These are phyloP conservation scores for Harpagoxenus sublaevis DNA, from an alignment of 2,888 invertebrate genomes.

Conservation along the genomic window DNA sequence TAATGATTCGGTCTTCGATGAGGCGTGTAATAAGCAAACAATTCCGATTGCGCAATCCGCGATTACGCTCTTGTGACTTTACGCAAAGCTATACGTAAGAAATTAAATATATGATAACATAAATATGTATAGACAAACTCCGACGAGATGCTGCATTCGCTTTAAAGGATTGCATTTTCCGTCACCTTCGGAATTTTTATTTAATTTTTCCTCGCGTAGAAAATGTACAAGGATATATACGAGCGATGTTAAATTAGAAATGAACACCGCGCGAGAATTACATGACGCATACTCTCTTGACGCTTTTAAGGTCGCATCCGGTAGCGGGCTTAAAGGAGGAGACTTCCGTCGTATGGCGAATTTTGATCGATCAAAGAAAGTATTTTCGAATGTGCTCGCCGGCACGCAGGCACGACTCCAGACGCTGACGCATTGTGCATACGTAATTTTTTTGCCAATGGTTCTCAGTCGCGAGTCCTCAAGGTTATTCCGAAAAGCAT, in stretches of 20 bases:
- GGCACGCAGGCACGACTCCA: conserved; percentile 43
- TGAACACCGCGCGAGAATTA: background rate
- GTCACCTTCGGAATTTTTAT: background rate
- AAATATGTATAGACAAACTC: background rate
- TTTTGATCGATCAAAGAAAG: conserved; percentile 62
- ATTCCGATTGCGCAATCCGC: conserved; percentile 22
- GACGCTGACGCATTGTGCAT: conserved; percentile 73
- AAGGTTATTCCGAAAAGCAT: conserved; percentile 2
- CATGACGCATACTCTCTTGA: background rate
- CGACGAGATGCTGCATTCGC: background rate
- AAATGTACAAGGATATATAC: background rate
- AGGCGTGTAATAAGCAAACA: conserved; percentile 18
- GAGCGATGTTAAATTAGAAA: conserved; percentile 11
- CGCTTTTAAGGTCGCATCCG: conserved; percentile 57
- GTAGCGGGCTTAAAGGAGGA: conserved; percentile 38
- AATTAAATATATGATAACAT: background rate
- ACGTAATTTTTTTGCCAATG: conserved; percentile 57
- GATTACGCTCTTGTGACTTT: conserved; percentile 3
- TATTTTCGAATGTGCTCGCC: conserved; percentile 60
- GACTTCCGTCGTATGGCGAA: conserved; percentile 63
- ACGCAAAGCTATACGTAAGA: background rate
- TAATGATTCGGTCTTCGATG: background rate
- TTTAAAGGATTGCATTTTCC: background rate
- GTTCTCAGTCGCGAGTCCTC: conserved; percentile 58
- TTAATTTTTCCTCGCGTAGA: background rate